phyloP scores from a whole-genome alignment of 2,888 invertebrate genomes.

The Emmelina monodactyla region DNA sequence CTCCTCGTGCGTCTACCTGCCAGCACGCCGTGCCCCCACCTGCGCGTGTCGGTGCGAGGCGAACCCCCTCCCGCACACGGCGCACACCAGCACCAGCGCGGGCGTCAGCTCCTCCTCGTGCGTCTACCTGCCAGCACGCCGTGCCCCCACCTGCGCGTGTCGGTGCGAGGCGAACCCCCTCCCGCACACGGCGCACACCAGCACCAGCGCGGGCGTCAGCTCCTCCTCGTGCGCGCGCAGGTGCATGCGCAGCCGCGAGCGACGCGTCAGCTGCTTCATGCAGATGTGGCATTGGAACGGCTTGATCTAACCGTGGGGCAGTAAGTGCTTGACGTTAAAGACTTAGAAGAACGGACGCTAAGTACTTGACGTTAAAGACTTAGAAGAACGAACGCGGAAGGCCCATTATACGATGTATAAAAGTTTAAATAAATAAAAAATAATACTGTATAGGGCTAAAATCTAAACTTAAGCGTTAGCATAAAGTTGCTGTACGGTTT shows the following conservation, averaged over 20 bases:
- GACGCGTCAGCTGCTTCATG: constrained; percentile 56
- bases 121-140: too few species aligned
- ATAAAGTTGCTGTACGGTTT: too few species aligned
- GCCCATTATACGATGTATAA: too few species aligned
- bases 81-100: constrained; percentile 38
- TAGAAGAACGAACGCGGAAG: too few species aligned
- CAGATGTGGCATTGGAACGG: constrained; percentile 67
- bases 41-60: constrained; percentile 30
- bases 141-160: constrained; percentile 33
- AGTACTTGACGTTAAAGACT: too few species aligned
- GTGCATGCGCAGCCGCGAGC: constrained; percentile 59
- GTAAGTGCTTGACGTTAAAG: too few species aligned
- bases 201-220: constrained; percentile 32
- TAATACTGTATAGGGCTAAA: too few species aligned
- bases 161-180: constrained; percentile 35
- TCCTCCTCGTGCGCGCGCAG: constrained; percentile 57
- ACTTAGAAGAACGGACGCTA: too few species aligned
- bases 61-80: constrained; percentile 40
- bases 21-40: too few species aligned
- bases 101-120: constrained; percentile 49
- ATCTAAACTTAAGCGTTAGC: too few species aligned
- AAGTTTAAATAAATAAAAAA: too few species aligned
- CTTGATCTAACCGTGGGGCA: constrained; percentile 35
- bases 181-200: constrained; percentile 39
- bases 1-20: constrained; percentile 59